phyloP scores from a whole-genome alignment of 2,888 invertebrate species.

The Trisateles emortualis region DNA sequence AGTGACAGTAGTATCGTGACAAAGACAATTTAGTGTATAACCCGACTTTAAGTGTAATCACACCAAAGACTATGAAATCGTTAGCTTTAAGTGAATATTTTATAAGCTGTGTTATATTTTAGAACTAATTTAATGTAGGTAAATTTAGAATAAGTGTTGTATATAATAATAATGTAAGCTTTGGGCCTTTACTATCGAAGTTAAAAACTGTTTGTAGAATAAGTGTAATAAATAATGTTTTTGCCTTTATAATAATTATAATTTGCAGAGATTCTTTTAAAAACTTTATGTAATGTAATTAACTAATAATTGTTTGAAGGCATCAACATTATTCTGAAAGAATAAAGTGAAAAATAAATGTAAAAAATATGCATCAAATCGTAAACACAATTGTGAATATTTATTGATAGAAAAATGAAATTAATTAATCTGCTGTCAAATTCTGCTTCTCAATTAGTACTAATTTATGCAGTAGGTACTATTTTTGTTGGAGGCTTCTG shows the following conservation, averaged over 20 bases:
- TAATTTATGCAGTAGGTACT: too few species aligned
- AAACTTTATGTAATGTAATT: neutral
- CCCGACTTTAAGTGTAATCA: conserved; percentile 76
- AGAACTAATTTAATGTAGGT: conserved; percentile 24
- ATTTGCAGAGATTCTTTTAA: neutral
- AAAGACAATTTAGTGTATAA: conserved; percentile 85
- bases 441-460: too few species aligned
- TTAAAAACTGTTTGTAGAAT: conserved; percentile 15
- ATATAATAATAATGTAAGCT: conserved; percentile 29
- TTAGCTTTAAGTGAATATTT: conserved; percentile 36
- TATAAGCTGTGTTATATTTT: conserved; percentile 31
- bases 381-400: too few species aligned
- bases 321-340: conserved; percentile 18
- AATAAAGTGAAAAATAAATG: conserved; percentile 37
- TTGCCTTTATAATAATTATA: neutral
- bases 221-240: neutral
- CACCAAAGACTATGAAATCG: conserved; percentile 55
- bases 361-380: conserved; percentile 25
- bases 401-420: too few species aligned
- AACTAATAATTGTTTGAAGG: conserved; percentile 13
- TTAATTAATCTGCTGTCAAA: too few species aligned
- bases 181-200: conserved; percentile 17
- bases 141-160: conserved; percentile 27
- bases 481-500: conserved; percentile 1
- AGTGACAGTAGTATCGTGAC: conserved; percentile 83